Base-by-base conservation (phyloP, 2,888 invertebrate genomes). In the Phengaris arion region DNA sequence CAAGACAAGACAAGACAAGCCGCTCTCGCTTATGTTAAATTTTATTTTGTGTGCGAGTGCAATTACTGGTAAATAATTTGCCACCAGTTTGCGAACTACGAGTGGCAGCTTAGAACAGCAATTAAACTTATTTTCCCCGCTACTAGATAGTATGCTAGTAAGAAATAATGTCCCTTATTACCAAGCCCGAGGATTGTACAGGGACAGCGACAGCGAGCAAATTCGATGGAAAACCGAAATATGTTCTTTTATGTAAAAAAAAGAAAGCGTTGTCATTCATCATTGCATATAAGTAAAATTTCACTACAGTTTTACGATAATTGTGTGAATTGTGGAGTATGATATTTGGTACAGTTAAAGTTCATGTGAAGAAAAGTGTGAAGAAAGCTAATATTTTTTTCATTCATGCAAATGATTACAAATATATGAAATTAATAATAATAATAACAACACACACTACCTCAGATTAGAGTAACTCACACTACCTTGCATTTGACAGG, bases 61-160 rank as follows among this genome's bases (percentile, higher is more conserved):
- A 74, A 54, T 74, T 74, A 74, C 74, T 59, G 13, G 68, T 68
- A 68, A 59, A 48, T 74, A 68, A 74, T 74, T 74, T 59, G 74
- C 74, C 48, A 68, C 68, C 74, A 74, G 22, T 74, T 74, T 74
- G 52, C 45, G 52, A 12, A 35, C 68, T 54, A 51, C 52, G 68
- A 74, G 81, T 79, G 79, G 78, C 77, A 81, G 79, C 79, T 81
- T 83, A 77, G 82, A 82, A 81, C 82, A 84, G 83, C 84, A 85
- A 87, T 88, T 86, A 87, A 87, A 84, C 82, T 83, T 82, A 87
- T 88, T 88, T 87, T 85, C 85, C 83, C 77, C 82, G 82, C 81
- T 85, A 83, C 80, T 81, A 79, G 80, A 83, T 83, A 83, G 82
- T 79, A 85, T 85, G 84, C 82, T 87, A 86, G 85, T 85, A 83